Percentiles rank a stretch among this genome's conserved stretches.
Evolutionary conservation across 1,140 invertebrate genomes (phyloP).

Genomic region (Drosophila sucinea): DNA sequence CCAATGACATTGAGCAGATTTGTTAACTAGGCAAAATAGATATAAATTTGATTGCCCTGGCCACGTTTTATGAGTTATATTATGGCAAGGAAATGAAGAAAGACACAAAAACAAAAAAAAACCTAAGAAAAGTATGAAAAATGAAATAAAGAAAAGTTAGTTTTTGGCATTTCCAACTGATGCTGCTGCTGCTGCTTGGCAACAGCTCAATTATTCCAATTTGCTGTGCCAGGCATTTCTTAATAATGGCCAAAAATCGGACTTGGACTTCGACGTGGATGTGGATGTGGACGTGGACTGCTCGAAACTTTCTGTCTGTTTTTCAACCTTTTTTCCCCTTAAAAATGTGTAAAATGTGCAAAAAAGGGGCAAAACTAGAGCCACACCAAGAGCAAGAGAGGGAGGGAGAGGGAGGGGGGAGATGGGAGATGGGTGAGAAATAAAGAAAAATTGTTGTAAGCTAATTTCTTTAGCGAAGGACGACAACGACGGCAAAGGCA

Average conservation of each 20-base stretch:
- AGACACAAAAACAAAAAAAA: not conserved
- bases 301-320: conserved; percentile 34
- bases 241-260: conserved; percentile 52
- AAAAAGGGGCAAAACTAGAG: not conserved
- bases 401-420: too few relatives aligned
- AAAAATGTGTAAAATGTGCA: not conserved
- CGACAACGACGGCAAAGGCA: conserved; percentile 16
- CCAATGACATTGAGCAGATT: conserved; percentile 6
- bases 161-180: conserved; percentile 14
- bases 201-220: conserved; percentile 57
- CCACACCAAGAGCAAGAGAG: too few relatives aligned
- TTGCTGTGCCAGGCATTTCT: conserved; percentile 51
- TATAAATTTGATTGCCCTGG: conserved; percentile 13
- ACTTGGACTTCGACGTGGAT: conserved; percentile 40
- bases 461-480: conserved; percentile 57
- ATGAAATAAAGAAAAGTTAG: conserved; percentile 13
- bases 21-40: conserved; percentile 10
- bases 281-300: conserved; percentile 36
- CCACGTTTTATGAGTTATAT: conserved; percentile 7
- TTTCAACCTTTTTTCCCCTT: conserved; percentile 24
- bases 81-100: not conserved
- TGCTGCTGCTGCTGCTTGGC: conserved; percentile 32
- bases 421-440: too few relatives aligned
- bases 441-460: conserved; percentile 36
- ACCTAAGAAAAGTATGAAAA: not conserved